Base-by-base conservation (phyloP, 37 sponge, comb jelly and placozoan genomes). In the Spongia lamella region DNA sequence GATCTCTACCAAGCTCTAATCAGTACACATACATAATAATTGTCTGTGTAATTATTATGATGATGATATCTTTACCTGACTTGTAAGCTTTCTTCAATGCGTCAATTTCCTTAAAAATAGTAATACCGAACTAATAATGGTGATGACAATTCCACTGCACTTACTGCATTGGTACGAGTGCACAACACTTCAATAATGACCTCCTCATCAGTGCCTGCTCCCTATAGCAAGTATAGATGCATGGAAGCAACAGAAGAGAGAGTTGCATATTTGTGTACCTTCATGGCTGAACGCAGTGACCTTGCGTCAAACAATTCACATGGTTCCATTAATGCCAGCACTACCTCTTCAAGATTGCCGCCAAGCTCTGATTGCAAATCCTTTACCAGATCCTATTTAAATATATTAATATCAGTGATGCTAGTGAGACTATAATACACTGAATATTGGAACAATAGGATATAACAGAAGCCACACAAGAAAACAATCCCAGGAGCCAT, bases 141-240 rank as follows among this genome's bases (percentile, higher is more conserved):
- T 43, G 5, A 43, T n/a, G n/a, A n/a, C n/a, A n/a, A n/a, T 43
- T 13, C 47, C 9, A 43, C 13, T 2, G 39, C 20, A 49, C 47
- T 43, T 9, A 68, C 70, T n/a, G n/a, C 49, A 61, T 85, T 86
- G 47, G 76, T 77, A 17, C 89, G 53, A n/a, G 91, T 83, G 73
- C 90, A 89, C 51, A 96, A 80, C 43, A 96, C 80, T 66, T 92
- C 90, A 51, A 96, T 85, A 53, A 96, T 81, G 14, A 62, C 81
- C 22, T 34, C 67, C 77, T 92, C 96, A 54, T 96, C 90, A 22
- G 93, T 92, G 0, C 96, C 96, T 4, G 70, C 76, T 19, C 93
- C 88, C 62, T 61, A 29, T 24, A 24, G 62, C 1, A 24, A 3
- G 26, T 1, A 27, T 33, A 61, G 16, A 19, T 14, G 16, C 16